A percentile compares a stretch with the other conserved stretches of the same genome.
Conservation (phyloP, 2,888 invertebrate species). For the Rambutsinella grinnellia region DNA sequence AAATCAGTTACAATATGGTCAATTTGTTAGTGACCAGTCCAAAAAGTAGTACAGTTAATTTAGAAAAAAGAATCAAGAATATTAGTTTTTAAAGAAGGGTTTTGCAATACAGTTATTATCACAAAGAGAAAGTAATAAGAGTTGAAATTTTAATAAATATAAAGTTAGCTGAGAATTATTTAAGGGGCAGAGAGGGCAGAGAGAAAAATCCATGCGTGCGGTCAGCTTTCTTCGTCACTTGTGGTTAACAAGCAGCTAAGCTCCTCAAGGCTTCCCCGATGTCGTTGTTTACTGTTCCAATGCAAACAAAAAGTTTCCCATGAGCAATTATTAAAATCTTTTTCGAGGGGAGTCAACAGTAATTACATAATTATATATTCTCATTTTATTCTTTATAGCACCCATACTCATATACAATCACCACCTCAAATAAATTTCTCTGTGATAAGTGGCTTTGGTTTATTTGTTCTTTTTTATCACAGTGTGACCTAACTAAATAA, state of each 20-base stretch:
- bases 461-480: no score
- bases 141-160: background rate
- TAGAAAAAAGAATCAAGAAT: background rate
- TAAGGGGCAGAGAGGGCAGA: background rate
- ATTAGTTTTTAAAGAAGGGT: background rate
- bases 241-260: constrained; percentile 53
- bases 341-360: no score
- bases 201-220: constrained; percentile 34
- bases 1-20: no score
- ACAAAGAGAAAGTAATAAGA: background rate
- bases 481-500: no score
- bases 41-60: no score
- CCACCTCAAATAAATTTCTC: no score
- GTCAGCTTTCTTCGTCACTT: constrained; percentile 52
- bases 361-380: no score
- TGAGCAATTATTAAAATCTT: background rate
- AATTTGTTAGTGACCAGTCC: no score
- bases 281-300: constrained; percentile 42
- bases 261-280: constrained; percentile 44
- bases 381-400: background rate
- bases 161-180: background rate
- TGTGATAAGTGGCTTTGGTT: no score
- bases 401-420: no score
- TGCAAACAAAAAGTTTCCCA: constrained; percentile 27
- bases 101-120: background rate